These are phyloP conservation scores for Folsomia candida DNA, from an alignment of 2,888 invertebrate genomes.

Conservation along the genomic window DNA sequence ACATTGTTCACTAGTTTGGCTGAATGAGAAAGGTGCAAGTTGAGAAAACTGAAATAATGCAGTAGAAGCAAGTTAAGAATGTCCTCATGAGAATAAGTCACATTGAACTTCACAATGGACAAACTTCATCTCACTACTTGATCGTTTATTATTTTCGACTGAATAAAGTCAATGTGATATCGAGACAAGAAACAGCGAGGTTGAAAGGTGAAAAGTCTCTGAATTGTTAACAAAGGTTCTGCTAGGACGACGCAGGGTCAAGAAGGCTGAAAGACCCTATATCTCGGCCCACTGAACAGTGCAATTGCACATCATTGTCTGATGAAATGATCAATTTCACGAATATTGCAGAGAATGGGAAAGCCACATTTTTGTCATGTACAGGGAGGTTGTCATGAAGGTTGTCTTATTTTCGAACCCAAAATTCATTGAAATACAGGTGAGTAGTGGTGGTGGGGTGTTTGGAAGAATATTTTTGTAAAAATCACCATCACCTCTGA, in stretches of 20 bases:
- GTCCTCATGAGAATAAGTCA: neutral
- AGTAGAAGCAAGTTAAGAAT: neutral
- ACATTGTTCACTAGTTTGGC: too few relatives aligned
- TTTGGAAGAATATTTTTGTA: neutral
- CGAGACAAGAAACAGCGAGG: neutral
- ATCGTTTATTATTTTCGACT: constrained; percentile 1
- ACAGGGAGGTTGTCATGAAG: too few relatives aligned
- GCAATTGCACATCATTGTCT: neutral
- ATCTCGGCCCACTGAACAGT: too few relatives aligned
- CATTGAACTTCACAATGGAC: neutral
- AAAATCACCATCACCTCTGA: too few relatives aligned
- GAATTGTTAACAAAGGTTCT: neutral
- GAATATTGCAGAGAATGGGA: neutral
- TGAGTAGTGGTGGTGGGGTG: neutral
- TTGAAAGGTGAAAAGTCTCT: neutral
- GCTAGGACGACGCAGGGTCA: neutral
- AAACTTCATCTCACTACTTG: neutral
- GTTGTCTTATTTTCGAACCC: neutral
- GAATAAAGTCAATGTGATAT: neutral
- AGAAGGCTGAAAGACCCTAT: neutral
- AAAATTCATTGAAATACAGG: neutral
- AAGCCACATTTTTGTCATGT: too few relatives aligned
- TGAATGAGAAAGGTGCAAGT: neutral
- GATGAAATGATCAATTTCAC: constrained; percentile 3
- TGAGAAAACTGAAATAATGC: neutral